Conservation (phyloP, 1,140 invertebrate species). For the Varroa destructor region DNA sequence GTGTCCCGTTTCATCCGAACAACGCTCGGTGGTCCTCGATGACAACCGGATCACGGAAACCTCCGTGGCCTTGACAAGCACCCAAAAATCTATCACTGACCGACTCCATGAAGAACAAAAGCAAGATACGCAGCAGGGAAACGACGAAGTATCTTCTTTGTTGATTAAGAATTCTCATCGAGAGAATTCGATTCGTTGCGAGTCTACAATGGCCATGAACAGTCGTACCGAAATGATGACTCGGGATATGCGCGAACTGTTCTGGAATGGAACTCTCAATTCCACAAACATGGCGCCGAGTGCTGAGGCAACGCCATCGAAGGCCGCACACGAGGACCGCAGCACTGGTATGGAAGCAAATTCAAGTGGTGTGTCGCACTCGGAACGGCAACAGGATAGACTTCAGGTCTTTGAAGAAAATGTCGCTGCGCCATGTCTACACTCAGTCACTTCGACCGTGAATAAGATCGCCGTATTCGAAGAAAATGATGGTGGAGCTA, state of each 20-base stretch:
- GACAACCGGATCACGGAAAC: background rate
- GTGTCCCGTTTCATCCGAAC: too few relatives aligned
- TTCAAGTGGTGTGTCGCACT: background rate
- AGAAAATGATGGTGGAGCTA: background rate
- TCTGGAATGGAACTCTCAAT: conserved; percentile 22
- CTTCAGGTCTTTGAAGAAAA: background rate
- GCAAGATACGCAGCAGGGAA: background rate
- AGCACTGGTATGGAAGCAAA: background rate
- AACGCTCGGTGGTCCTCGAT: background rate
- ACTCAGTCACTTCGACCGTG: too few relatives aligned
- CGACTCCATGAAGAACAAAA: too few relatives aligned
- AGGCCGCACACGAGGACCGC: too few relatives aligned
- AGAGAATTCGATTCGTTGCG: background rate
- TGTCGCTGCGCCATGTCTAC: background rate
- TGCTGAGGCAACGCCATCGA: background rate
- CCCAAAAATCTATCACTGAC: background rate
- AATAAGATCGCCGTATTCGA: conserved; percentile 6
- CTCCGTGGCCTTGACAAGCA: conserved; percentile 1
- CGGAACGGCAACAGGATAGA: background rate
- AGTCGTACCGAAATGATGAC: conserved; percentile 19
- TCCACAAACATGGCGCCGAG: background rate
- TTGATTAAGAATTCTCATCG: background rate
- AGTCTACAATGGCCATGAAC: background rate
- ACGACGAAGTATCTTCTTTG: too few relatives aligned
- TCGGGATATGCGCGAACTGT: background rate